Percentiles rank a stretch among this genome's conserved stretches.
Conservation (phyloP, 2,888 invertebrate genomes). For the Heliconius hortense region DNA sequence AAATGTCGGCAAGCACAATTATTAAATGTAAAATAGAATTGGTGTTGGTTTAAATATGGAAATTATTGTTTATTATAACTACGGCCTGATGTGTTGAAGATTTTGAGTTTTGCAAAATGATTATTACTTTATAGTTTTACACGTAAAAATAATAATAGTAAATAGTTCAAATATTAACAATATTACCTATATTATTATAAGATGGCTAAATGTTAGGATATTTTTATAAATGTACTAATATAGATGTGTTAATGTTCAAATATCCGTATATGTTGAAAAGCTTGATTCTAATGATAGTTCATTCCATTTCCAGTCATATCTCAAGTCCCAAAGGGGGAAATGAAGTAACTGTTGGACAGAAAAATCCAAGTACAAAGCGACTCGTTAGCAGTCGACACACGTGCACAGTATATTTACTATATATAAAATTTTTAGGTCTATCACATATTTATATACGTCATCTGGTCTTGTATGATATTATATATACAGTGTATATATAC, state of each 20-base stretch:
- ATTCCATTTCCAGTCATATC: slow-evolving; percentile 2
- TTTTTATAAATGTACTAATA: background rate
- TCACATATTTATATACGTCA: slow-evolving; percentile 8
- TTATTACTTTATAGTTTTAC: no score
- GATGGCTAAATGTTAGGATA: no score
- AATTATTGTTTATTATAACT: no score
- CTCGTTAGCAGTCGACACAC: slow-evolving; percentile 38
- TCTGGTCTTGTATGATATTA: background rate
- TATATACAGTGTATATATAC: no score
- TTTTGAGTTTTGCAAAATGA: no score
- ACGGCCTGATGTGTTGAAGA: no score
- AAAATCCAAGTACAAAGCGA: slow-evolving; percentile 34
- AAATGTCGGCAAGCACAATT: no score
- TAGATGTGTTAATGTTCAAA: background rate
- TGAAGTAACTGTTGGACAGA: slow-evolving; percentile 33
- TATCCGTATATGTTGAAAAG: background rate
- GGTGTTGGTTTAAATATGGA: no score
- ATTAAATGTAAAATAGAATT: no score
- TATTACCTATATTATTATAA: no score
- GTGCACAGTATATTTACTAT: slow-evolving; percentile 33
- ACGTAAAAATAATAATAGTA: background rate
- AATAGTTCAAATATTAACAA: no score
- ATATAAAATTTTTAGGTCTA: slow-evolving; percentile 12
- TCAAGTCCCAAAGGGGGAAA: slow-evolving; percentile 30
- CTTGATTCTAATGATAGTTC: slow-evolving; percentile 1